Conservation (phyloP, 1,140 invertebrate genomes). For the Drosophila tsacasi region DNA sequence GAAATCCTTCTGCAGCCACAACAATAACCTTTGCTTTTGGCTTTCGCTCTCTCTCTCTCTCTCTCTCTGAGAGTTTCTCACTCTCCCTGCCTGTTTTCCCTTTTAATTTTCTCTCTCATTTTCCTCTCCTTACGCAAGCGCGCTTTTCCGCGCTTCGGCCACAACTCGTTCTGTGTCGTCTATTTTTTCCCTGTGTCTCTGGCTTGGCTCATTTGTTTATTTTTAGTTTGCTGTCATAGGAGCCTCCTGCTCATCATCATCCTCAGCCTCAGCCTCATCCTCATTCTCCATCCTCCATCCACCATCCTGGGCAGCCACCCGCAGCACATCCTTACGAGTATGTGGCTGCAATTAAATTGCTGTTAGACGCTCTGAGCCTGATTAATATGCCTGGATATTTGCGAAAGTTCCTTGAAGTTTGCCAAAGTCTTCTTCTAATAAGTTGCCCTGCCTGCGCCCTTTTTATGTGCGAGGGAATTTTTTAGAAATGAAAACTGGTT, state of each 20-base stretch:
- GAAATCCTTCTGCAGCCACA: conserved; percentile 71
- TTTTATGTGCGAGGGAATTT: conserved; percentile 6
- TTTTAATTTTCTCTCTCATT: conserved; percentile 6
- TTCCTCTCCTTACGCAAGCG: conserved; percentile 46
- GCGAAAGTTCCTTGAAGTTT: conserved; percentile 18
- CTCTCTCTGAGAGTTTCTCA: conserved; percentile 8
- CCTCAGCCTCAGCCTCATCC: conserved; percentile 9
- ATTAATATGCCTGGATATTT: conserved; percentile 60
- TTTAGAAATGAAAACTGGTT: conserved; percentile 76
- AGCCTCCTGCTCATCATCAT: conserved; percentile 12
- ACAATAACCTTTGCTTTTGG: conserved; percentile 35
- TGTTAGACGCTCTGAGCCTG: conserved; percentile 55
- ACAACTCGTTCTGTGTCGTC: conserved; percentile 37
- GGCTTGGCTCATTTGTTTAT: conserved; percentile 80
- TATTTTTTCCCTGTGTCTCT: conserved; percentile 24
- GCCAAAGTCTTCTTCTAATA: conserved; percentile 45
- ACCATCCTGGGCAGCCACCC: conserved; percentile 8
- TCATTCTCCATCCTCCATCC: conserved; percentile 1
- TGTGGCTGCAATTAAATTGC: conserved; percentile 63
- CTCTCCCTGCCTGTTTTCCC: conserved; percentile 6
- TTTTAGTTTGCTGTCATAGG: conserved; percentile 78
- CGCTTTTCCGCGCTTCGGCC: conserved; percentile 23
- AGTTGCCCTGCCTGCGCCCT: conserved; percentile 12
- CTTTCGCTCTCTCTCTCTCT: conserved; percentile 1
- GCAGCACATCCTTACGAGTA: conserved; percentile 21